These are phyloP conservation scores for Tuta absoluta DNA, from an alignment of 2,888 invertebrate genomes.

Conservation along the genomic window DNA sequence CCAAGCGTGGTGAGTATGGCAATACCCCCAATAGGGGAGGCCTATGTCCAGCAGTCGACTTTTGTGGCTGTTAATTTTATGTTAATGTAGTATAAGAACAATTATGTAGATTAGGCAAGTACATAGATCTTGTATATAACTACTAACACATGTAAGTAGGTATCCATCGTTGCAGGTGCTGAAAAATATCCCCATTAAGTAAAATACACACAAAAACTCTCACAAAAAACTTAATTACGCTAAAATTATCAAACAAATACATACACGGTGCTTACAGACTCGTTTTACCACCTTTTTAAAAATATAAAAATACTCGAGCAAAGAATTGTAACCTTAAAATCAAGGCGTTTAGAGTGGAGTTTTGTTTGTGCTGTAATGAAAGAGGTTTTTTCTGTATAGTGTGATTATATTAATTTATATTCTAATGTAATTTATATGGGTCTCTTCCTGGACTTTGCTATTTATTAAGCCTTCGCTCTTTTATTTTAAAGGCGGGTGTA, in stretches of 20 bases:
- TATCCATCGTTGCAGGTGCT: background rate
- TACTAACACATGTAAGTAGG: background rate
- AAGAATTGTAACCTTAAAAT: slow-evolving; percentile 15
- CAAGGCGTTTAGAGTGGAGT: background rate
- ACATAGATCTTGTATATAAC: background rate
- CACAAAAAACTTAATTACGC: slow-evolving; percentile 26
- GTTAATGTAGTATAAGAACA: too few species aligned
- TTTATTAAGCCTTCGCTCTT: slow-evolving; percentile 54
- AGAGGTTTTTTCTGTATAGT: slow-evolving; percentile 60
- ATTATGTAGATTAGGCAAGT: too few species aligned
- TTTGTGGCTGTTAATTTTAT: too few species aligned
- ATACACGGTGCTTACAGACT: slow-evolving; percentile 10
- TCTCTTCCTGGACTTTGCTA: slow-evolving; percentile 47
- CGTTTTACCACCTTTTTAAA: slow-evolving; percentile 25
- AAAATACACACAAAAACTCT: slow-evolving; percentile 1
- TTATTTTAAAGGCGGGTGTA: slow-evolving; percentile 29
- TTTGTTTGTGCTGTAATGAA: slow-evolving; percentile 19
- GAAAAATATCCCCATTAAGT: slow-evolving; percentile 4
- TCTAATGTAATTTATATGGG: slow-evolving; percentile 77
- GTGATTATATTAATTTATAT: slow-evolving; percentile 75
- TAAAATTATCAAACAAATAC: slow-evolving; percentile 32
- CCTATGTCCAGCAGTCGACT: too few species aligned
- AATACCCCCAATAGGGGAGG: too few species aligned
- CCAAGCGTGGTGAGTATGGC: too few species aligned
- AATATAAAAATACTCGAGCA: slow-evolving; percentile 8